Base-by-base conservation (phyloP, 1,140 invertebrate genomes). In the Samia ricini region DNA sequence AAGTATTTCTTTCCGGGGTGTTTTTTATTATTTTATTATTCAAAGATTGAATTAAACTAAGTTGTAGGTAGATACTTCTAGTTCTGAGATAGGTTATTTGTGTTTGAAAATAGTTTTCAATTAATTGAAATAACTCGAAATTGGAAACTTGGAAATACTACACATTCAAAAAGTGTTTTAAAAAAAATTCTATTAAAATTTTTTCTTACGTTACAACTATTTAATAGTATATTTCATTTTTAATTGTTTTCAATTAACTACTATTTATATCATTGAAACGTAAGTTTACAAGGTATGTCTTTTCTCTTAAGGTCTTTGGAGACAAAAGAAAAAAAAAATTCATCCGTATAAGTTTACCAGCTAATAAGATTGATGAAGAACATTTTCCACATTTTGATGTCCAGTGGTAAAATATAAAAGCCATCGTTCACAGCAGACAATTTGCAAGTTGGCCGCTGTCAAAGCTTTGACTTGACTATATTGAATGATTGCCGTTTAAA, bases 361-460 rank as follows among this genome's bases (percentile, higher is more conserved):
- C 12, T 42, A 42, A 42, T 42, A 42, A 42, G 33, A 42, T 42
- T 42, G 33, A 42, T 42, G 33, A 42, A 42, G 33, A 42, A 15
- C 33, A 42, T 42, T 42, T 42, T 12, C 33, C 33, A 42, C n/a
- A 42, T 42, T 42, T 42, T 42, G 33, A 42, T 42, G n/a, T 42
- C 33, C 10, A 42, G 33, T 42, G 15, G 33, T 42, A 42, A 42
- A 42, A 42, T 42, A 42, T 42, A 42, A 42, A 42, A 42, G 33
- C 33, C 33, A 42, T 42, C 33, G 33, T 15, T 36, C 66, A 59
- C 63, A 61, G 33, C 61, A 55, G 55, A n/a, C 24, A 33, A 66
- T 60, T 60, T 64, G 65, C 68, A 70, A 75, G 72, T 69, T 72
- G 63, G 58, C 62, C 42, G 26, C 60, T 42, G 33, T 42, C 33